Evolutionary conservation across 1,140 invertebrate genomes (phyloP), one percentile per base, ranked within the genome.

Genomic region (Brachionus rotundiformis): DNA sequence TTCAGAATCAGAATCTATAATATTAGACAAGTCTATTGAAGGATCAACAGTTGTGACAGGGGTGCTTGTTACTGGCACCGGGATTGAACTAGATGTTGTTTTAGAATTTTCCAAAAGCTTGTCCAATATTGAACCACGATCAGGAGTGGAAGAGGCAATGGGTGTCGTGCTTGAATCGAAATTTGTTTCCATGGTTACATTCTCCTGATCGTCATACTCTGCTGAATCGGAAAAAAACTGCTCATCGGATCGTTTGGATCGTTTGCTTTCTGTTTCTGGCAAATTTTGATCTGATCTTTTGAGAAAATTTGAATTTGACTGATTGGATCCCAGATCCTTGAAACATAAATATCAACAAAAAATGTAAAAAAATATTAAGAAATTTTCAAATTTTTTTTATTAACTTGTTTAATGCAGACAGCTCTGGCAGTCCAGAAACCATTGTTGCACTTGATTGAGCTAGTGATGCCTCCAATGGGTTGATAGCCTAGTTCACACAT

Each of bases 401-500:
- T 33, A 19, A 13, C 76, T 63, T 79, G 76, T 79, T 79, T 79
- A 13, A 79, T 79, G n/a, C 76, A 79, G 47, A 79, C 33, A 41
- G 76, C 76, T 39, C 59, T 79, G 7, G 47, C 76, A 39, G 47
- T 59, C 76, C 76, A 79, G 41, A 79, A 79, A 16, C 76, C 76
- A 41, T 79, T 79, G 13, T 54, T 63, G 19, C 76, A 79, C 36
- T 79, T 79, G 19, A 79, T 63, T 23, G 76, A 33, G 16, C 19
- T 23, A 1, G 47, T 27, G 11, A 63, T 16, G 10, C 47, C 76
- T 29, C 59, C 76, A 10, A 59, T 11, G 7, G 76, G 76, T 41
- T 79, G 47, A 63, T 79, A 79, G 11, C 76, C 76, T 10, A 79
- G 33, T 23, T 79, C 76, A 63, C 76, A 79, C 47, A 79, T 79